Percentiles rank a stretch among this genome's conserved stretches.
Conservation (phyloP, 2,888 invertebrate species). For the Monopis laevigella region DNA sequence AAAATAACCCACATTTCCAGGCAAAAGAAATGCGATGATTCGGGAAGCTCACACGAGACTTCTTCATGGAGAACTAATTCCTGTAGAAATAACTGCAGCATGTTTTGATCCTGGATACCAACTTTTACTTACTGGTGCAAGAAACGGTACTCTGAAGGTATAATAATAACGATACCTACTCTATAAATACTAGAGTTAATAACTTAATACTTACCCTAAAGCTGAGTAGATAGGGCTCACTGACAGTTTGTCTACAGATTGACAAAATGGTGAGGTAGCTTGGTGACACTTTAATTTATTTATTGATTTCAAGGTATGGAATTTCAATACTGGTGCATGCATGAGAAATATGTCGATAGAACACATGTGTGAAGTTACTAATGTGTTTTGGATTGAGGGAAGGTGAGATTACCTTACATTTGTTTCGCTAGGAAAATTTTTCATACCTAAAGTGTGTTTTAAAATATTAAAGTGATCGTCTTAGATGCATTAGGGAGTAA, state of each 20-base stretch:
- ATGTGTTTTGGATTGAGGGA: constrained; percentile 68
- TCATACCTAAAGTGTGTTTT: not conserved
- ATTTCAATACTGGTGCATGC: constrained; percentile 83
- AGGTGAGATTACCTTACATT: constrained; percentile 40
- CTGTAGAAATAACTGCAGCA: constrained; percentile 80
- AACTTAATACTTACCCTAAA: not conserved
- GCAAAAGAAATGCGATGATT: constrained; percentile 73
- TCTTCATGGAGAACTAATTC: constrained; percentile 71
- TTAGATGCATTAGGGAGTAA: not conserved
- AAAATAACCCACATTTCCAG: too few relatives aligned
- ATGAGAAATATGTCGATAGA: constrained; percentile 73
- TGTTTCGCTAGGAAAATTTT: not conserved
- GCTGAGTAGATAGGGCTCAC: not conserved
- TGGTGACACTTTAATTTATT: not conserved
- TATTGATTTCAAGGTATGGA: constrained; percentile 74
- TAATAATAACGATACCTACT: not conserved
- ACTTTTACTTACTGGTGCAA: constrained; percentile 79
- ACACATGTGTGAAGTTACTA: constrained; percentile 66
- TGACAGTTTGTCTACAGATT: not conserved
- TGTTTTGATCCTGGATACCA: constrained; percentile 80
- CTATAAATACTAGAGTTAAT: not conserved
- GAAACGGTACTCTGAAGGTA: constrained; percentile 78
- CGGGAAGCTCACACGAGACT: constrained; percentile 75
- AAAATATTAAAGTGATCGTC: not conserved
- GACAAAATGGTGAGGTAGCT: too few relatives aligned